Evolutionary conservation across 1,140 invertebrate genomes (phyloP).

Genomic region (Leptinotarsa undecemlineata): DNA sequence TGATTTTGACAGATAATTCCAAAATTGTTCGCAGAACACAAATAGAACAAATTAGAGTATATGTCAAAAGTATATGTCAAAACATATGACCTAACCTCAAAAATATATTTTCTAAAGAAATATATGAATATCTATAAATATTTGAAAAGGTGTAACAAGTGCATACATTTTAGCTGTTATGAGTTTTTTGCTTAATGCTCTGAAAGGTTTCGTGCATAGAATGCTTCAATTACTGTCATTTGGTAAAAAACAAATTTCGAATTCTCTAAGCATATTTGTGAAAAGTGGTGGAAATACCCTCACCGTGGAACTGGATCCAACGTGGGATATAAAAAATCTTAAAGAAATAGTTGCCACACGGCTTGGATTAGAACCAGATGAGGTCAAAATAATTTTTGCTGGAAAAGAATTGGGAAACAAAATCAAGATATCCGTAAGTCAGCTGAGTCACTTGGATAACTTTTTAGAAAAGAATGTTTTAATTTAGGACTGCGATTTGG

Average conservation of each 20-base stretch:
- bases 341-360: conserved; percentile 73
- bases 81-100: too few species aligned
- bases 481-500: conserved; percentile 77
- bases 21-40: too few species aligned
- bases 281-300: conserved; percentile 73
- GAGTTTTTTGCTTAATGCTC: conserved; percentile 31
- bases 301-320: conserved; percentile 70
- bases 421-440: conserved; percentile 59
- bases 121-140: too few species aligned
- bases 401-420: conserved; percentile 80
- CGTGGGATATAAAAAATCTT: conserved; percentile 76
- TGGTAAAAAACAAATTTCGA: conserved; percentile 62
- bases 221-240: conserved; percentile 69
- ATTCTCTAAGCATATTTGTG: conserved; percentile 70
- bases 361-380: conserved; percentile 68
- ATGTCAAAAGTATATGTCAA: too few species aligned
- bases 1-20: too few species aligned
- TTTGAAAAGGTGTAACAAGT: too few species aligned
- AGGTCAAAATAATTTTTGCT: conserved; percentile 83
- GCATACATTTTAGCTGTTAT: not conserved
- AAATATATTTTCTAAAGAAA: too few species aligned
- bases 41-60: too few species aligned
- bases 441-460: not conserved
- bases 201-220: conserved; percentile 60
- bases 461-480: too few species aligned